These are phyloP conservation scores for Zaprionus lachaisei DNA, from an alignment of 1,140 invertebrate species.

Conservation along the genomic window DNA sequence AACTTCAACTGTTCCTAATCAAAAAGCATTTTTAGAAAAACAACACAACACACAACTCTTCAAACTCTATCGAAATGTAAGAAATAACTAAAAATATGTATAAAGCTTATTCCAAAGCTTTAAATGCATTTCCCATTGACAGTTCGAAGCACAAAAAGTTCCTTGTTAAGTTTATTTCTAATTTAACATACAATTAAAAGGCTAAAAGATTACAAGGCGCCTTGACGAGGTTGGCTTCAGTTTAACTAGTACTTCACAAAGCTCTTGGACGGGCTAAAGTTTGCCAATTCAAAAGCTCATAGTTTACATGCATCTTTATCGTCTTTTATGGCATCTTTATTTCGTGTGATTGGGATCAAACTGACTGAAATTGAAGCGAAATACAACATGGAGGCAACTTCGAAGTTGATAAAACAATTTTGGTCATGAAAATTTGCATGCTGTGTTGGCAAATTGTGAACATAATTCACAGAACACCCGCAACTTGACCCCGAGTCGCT, in stretches of 20 bases:
- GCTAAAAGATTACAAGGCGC: background rate
- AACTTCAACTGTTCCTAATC: too few species aligned
- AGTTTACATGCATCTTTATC: background rate
- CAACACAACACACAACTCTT: too few species aligned
- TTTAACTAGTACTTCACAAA: background rate
- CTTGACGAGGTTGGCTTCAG: background rate
- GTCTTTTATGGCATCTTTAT: background rate
- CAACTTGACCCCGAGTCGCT: background rate
- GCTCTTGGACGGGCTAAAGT: background rate
- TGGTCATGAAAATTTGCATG: background rate
- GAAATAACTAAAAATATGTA: too few species aligned
- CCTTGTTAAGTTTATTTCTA: background rate
- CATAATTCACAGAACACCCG: background rate
- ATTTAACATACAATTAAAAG: background rate
- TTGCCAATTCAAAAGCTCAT: background rate
- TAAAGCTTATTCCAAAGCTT: too few species aligned
- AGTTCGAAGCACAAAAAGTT: background rate
- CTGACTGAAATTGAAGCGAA: slow-evolving; percentile 5
- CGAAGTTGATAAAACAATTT: background rate
- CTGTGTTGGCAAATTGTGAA: background rate
- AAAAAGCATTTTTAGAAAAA: too few species aligned
- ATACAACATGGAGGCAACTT: background rate
- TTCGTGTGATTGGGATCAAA: slow-evolving; percentile 1
- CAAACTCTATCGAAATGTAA: too few species aligned
- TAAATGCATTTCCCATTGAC: background rate